Evolutionary conservation across 2,888 invertebrate species (phyloP), one percentile per base, ranked within the genome.

Genomic region (Oeneis ivallda): DNA sequence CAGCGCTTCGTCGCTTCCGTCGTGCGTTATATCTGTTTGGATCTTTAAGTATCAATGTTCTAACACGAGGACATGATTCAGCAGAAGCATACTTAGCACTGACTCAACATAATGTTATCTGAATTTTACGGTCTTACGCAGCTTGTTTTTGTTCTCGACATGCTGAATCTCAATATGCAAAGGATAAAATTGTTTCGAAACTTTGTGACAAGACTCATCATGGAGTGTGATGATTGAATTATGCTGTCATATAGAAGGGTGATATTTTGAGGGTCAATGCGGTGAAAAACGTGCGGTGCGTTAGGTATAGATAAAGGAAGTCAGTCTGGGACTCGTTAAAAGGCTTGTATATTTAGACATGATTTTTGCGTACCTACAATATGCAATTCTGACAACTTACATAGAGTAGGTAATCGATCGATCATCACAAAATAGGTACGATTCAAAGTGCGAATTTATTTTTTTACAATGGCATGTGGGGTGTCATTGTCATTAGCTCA

Each of bases 61-160:
- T 71, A 79, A 80, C 79, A 83, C 81, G 80, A 80, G 82, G 80
- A 82, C 77, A 81, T 87, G 89, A 87, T 80, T 89, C 87, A 78
- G 75, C 78, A 79, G 82, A 85, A 86, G 81, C 83, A 80, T 75
- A 70, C 71, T 72, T 79, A 75, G 78, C 76, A 76, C 71, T 76
- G 74, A 75, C 83, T 85, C 86, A 75, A 83, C 82, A 83, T 70
- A 71, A 74, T 74, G 79, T 82, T 87, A 87, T 88, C 86, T 80
- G 75, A 78, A 78, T 84, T 88, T 87, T 84, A 88, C 80, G 76
- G 79, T 47, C 77, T 75, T 77, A 72, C 77, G 77, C 19, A 34
- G 17, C 17, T 45, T 45, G 50, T 26, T 61, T 61, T 26, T 5
- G 26, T 26, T 26, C 8, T 52, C 43, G 15, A 52, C 52, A 74